Evolutionary conservation across 2,113 vertebrate genomes (phyloP), one percentile per base, ranked within the genome.

Genomic region (Dendrocopos noguchii): DNA sequence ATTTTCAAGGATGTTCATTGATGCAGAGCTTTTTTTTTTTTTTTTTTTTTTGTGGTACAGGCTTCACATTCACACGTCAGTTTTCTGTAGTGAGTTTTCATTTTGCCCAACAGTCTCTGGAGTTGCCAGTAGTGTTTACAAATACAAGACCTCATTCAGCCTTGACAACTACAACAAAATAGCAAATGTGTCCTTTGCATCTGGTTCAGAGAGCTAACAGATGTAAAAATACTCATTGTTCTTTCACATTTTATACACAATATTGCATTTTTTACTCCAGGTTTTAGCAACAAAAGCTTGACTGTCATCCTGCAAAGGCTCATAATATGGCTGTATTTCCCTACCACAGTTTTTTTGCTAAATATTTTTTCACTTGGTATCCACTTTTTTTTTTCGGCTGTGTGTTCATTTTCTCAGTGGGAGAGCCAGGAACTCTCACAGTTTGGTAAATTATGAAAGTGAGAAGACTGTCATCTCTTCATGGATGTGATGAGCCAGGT

Each of bases 241-340:
- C 87, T 91, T 85, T 87, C 36, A 42, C 52, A 68, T 25, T 34
- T 47, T 53, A 6, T 47, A 19, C 57, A 11, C 24, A 87, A 21
- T 36, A 50, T 27, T 91, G n/a, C 50, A n/a, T 81, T 87, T 91
- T 90, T 66, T 82, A 55, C 90, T 73, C 64, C 64, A 70, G 21
- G 34, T 24, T 91, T 89, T 66, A 87, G 81, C 66, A 81, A 65
- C n/a, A 34, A 82, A 66, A 82, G 64, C 19, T 82, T 83, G 89
- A 42, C 34, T 85, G 72, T 50, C 33, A 19, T 85, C 36, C 36
- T 82, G 31, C 39, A 57, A 77, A 63, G 12, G 6, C 46, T 93
- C 80, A 60, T 77, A 31, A 46, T 31, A 66, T n/a, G 22, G 14
- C 33, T 85, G 12, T 27, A 44, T 80, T 93, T 92, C 60, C 60